Evolutionary conservation across 1,140 invertebrate genomes (phyloP), one percentile per base, ranked within the genome.

Genomic region (Schmidtea mediterranea): DNA sequence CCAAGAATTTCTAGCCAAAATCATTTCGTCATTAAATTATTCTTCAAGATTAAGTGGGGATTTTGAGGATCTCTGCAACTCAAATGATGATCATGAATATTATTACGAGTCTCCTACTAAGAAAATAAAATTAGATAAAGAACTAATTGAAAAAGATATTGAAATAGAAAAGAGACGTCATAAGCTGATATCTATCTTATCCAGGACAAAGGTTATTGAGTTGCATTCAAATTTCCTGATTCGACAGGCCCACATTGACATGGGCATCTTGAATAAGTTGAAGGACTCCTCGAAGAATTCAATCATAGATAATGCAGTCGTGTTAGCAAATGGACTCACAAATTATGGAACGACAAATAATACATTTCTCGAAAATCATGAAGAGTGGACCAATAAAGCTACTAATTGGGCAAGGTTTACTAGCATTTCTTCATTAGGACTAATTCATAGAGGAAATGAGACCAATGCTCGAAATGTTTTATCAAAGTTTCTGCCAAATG

Each of bases 321-420:
- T 99, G 0, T 90, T 98, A 53, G 83, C 92, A 1, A 97, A 98
- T 70, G 84, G 82, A 2, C 84, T 87, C 56, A 98, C 97, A 89
- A 87, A 97, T 67, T 80, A 81, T 57, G 92, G 90, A 22, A 94
- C 87, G 5, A 87, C 82, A 1, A 79, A 75, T 58, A 82, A 87
- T 65, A 78, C 82, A 59, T 87, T 87, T 66, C 67, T 87, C 16
- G 70, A 76, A 56, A 89, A 97, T 60, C 97, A 98, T 64, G 70
- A 98, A 26, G 90, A 97, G 59, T 99, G 92, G 92, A 66, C 98
- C 47, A 81, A 83, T 1, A 72, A 89, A 50, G 92, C 92, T 0
- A 95, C 89, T 10, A 99, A 98, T 64, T 98, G 90, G 90, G 90
- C 90, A 0, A 98, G 97, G 65, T 72, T 98, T 53, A 92, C 87